Percentiles rank a stretch among this genome's conserved stretches.
Conservation (phyloP, 2,888 invertebrate species). For the Drosophila yooni region DNA sequence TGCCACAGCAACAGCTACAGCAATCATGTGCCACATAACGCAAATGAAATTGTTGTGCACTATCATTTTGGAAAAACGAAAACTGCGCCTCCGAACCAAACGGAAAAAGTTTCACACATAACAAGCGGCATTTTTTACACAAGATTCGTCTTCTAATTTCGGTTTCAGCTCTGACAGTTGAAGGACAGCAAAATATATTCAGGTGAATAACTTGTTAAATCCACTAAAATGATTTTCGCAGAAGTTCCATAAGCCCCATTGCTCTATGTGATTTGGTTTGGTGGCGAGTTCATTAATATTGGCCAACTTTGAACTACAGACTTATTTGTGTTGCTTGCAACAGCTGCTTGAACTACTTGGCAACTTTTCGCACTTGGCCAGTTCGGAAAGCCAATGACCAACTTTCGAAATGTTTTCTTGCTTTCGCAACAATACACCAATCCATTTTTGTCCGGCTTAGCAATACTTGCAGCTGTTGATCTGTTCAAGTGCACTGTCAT, state of each 20-base stretch:
- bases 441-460: not conserved
- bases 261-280: slow-evolving; percentile 16
- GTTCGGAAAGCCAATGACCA: slow-evolving; percentile 44
- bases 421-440: slow-evolving; percentile 11
- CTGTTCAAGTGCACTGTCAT: slow-evolving; percentile 16
- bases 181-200: slow-evolving; percentile 14
- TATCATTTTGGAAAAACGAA: slow-evolving; percentile 83
- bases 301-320: slow-evolving; percentile 56
- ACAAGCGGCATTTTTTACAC: slow-evolving; percentile 44
- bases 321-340: slow-evolving; percentile 38
- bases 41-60: slow-evolving; percentile 79
- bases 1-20: slow-evolving; percentile 54
- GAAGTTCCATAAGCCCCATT: slow-evolving; percentile 14
- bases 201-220: slow-evolving; percentile 39
- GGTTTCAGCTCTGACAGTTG: slow-evolving; percentile 31
- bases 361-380: slow-evolving; percentile 38
- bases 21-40: slow-evolving; percentile 84
- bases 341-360: slow-evolving; percentile 53
- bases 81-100: slow-evolving; percentile 83
- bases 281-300: slow-evolving; percentile 63
- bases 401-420: slow-evolving; percentile 54
- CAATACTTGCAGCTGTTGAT: slow-evolving; percentile 14
- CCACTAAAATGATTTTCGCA: not conserved
- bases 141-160: slow-evolving; percentile 7
- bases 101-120: slow-evolving; percentile 84